phyloP scores from a whole-genome alignment of 2,888 invertebrate species.

The Hermodice carunculata region DNA sequence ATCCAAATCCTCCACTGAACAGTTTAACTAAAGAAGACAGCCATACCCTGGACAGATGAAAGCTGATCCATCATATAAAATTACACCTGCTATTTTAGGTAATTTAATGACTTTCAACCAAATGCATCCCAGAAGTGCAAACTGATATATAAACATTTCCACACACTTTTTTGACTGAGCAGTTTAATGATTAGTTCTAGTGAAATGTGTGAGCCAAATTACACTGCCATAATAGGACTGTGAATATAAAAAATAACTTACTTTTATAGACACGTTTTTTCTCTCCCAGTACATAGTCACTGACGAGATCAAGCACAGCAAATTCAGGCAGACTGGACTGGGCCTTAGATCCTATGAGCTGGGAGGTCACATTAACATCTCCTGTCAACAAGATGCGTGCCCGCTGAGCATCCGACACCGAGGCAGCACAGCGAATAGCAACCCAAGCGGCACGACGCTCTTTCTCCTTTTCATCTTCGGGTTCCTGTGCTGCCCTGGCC shows the following conservation, averaged over 20 bases:
- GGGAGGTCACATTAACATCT: constrained; percentile 51
- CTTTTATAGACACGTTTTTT: constrained; percentile 65
- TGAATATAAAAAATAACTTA: constrained; percentile 39
- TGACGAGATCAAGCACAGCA: constrained; percentile 61
- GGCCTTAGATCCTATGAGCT: constrained; percentile 44
- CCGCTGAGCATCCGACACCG: constrained; percentile 56
- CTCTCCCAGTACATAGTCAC: constrained; percentile 64
- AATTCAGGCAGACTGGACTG: constrained; percentile 61
- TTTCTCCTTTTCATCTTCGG: constrained; percentile 50
- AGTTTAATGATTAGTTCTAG: no score
- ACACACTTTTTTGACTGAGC: no score
- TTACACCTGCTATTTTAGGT: no score
- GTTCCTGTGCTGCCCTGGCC: constrained; percentile 35
- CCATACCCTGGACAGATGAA: no score
- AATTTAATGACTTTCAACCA: no score
- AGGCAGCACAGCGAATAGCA: constrained; percentile 63
- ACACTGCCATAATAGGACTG: neutral
- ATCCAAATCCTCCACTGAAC: no score
- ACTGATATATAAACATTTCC: no score
- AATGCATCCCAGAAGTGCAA: no score
- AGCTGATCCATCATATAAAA: no score
- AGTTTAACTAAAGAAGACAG: no score
- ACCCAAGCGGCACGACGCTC: constrained; percentile 61
- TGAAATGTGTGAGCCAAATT: no score
- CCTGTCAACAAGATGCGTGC: constrained; percentile 55